These are phyloP conservation scores for Okamejei kenojei DNA, from an alignment of 2,797 vertebrate genomes.

Conservation along the genomic window DNA sequence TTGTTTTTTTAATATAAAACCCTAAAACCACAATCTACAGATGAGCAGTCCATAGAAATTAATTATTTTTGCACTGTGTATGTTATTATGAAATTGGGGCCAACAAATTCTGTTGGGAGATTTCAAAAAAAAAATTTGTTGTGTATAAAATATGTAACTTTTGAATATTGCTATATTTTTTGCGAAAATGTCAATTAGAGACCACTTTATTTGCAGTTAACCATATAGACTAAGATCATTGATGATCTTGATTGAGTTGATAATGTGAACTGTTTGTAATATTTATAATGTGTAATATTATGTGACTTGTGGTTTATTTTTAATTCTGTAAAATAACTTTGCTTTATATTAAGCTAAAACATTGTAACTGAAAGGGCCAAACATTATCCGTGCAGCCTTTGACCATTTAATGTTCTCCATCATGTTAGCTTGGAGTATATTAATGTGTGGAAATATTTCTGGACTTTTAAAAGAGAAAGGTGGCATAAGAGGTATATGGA, in stretches of 20 bases:
- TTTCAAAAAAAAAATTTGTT: too few species aligned
- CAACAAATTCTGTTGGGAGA: not conserved
- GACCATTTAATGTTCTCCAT: not conserved
- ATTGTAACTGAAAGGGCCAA: not conserved
- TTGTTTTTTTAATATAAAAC: not conserved
- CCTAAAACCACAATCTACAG: not conserved
- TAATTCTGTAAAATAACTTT: not conserved
- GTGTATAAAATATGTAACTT: too few species aligned
- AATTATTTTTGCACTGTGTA: not conserved
- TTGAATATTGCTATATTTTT: not conserved
- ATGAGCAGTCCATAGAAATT: not conserved
- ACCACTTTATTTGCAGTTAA: not conserved
- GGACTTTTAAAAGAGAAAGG: not conserved
- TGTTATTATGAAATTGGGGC: not conserved
- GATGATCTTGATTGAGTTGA: too few species aligned
- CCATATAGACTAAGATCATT: too few species aligned
- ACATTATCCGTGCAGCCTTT: not conserved
- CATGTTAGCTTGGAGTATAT: not conserved
- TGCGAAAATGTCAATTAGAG: not conserved
- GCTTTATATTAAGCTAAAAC: not conserved
- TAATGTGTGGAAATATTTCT: not conserved
- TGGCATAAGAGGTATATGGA: not conserved
- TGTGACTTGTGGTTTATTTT: not conserved
- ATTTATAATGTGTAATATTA: too few species aligned
- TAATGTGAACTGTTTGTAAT: too few species aligned